Base-by-base conservation (phyloP, 35 echinoderm and acorn worm genomes). In the Ophioderma brevispina region DNA sequence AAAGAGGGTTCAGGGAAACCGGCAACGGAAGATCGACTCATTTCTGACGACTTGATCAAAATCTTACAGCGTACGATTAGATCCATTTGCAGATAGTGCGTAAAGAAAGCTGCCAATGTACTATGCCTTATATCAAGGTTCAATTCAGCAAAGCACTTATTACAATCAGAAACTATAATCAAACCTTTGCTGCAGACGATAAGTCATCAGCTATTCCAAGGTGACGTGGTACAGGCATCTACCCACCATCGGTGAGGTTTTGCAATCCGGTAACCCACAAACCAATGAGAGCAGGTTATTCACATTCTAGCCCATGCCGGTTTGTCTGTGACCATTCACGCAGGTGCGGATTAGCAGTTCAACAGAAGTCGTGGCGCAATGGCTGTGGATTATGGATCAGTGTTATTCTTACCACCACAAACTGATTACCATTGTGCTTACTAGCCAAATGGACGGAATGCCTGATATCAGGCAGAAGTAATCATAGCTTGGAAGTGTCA, bases 401-500 rank as follows among this genome's bases (percentile, higher is more conserved):
- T 76, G 97, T 14, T 99, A 99, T 83, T 99, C 97, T 34, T 99
- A 85, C 30, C 97, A 99, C 79, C 97, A 99, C 80, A 99, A 99
- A 82, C 76, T 99, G 23, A 95, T 99, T 40, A 93, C 97, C 37
- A 79, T 99, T n/a, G 41, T 99, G 37, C 84, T 99, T 2, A 95
- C 93, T 21, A 99, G 97, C 43, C 90, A 95, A 46, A 88, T 88
- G 43, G 97, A 99, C 91, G 97, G 95, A 78, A 76, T 99, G 5
- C 41, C 41, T 46, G 41, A 46, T 17, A 46, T 46, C 17, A 46
- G 41, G 17, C 41, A 8, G 17, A 46, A 46, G 41, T 46, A 46
- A n/a, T n/a, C n/a, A n/a, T n/a, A n/a, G n/a, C n/a, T n/a, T n/a
- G n/a, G n/a, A n/a, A n/a, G n/a, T n/a, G n/a, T n/a, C n/a, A n/a